Evolutionary conservation across 2,113 vertebrate species (phyloP), one percentile per base, ranked within the genome.

Genomic region (Pteruthius melanotis): DNA sequence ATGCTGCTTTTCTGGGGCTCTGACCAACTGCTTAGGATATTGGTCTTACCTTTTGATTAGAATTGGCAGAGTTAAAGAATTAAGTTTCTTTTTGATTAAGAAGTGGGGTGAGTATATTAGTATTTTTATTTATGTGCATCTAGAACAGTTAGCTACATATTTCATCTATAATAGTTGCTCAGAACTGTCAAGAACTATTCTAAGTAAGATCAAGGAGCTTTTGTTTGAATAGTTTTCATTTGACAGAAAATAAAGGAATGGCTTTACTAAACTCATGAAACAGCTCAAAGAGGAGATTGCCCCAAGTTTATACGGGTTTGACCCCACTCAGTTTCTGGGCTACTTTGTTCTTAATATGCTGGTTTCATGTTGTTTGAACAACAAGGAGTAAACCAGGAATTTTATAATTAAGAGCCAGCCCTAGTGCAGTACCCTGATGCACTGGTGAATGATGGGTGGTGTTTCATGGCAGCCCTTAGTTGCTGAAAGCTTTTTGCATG

Each of bases 401-500:
- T 80, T 74, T 44, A 4, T 23, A 3, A 7, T 59, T 81, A 87
- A 61, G 60, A 64, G 39, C 39, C 89, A 92, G 66, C 33, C 50
- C 39, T 53, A 6, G 44, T 95, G 94, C 77, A 37, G 33, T 71
- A 19, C 17, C 40, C 60, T 30, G 15, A 17, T 69, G 71, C 69
- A 24, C 39, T 39, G 45, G 37, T 96, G 80, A 96, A 75, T 93
- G 92, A 93, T 92, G 56, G 28, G 24, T 78, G 31, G 45, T 76
- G 54, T 76, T 91, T 83, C 68, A 24, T 75, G 71, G 45, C 45
- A 94, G 87, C 91, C 93, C 45, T 82, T 92, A 31, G 83, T 31
- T 90, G 37, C 77, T 92, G 81, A 95, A 95, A 83, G 17, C n/a
- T 94, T 94, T 75, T 96, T 95, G 66, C 84, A 66, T 59, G 30